Conservation (phyloP, 2,888 invertebrate genomes). For the Xestia c-nigrum region DNA sequence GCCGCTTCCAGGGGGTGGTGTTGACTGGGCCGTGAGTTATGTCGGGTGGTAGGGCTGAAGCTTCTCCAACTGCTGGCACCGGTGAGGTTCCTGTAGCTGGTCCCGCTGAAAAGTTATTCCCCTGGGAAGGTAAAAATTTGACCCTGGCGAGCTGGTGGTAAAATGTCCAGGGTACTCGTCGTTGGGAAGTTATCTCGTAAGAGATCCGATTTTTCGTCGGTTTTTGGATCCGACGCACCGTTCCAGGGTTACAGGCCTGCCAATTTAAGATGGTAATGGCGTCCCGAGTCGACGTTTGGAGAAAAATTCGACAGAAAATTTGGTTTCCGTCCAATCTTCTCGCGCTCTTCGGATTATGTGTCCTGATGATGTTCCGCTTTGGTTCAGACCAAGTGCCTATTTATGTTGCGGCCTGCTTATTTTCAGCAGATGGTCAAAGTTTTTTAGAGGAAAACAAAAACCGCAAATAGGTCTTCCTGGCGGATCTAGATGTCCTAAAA, state of each 20-base stretch:
- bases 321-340: background rate
- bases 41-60: background rate
- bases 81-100: background rate
- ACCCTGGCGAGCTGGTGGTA: slow-evolving; percentile 2
- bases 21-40: background rate
- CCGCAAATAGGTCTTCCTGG: background rate
- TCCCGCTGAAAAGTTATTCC: background rate
- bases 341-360: background rate
- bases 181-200: background rate
- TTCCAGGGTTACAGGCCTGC: too few relatives aligned
- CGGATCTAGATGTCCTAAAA: background rate
- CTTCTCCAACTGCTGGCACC: background rate
- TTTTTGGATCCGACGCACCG: too few relatives aligned
- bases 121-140: background rate
- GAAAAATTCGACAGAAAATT: background rate
- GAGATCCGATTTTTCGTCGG: too few relatives aligned
- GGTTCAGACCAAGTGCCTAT: background rate
- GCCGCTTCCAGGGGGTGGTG: too few relatives aligned
- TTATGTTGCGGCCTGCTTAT: background rate
- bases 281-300: background rate
- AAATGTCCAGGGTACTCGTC: background rate
- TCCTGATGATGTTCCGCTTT: background rate
- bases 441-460: background rate
- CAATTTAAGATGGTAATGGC: too few relatives aligned
- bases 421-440: background rate